phyloP scores from a whole-genome alignment of 2,888 invertebrate genomes.

The Cerastis leucographa region DNA sequence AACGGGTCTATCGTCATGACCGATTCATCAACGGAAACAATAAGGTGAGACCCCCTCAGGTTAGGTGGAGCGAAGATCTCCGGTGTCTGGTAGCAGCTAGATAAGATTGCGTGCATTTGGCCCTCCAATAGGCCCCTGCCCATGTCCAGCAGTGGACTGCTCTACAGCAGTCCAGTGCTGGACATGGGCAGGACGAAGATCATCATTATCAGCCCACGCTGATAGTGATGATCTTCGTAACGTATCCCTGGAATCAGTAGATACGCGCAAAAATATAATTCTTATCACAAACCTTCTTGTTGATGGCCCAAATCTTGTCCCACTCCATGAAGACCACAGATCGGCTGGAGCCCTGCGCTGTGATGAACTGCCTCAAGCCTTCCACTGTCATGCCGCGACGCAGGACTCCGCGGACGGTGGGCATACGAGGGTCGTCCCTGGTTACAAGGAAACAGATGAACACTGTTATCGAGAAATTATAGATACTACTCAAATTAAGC shows the following conservation, averaged over 20 bases:
- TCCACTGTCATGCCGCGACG: conserved; percentile 99
- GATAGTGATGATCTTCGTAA: neutral
- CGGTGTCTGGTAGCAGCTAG: neutral
- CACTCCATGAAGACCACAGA: conserved; percentile 99
- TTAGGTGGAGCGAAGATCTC: too few relatives aligned
- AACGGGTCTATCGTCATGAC: too few relatives aligned
- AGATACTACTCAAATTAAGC: neutral
- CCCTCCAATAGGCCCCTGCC: neutral
- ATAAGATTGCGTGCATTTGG: neutral
- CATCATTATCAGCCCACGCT: too few relatives aligned
- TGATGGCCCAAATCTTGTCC: conserved; percentile 99
- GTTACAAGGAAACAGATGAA: neutral
- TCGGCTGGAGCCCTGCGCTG: conserved; percentile 99
- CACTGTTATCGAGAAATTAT: neutral
- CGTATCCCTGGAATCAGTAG: neutral
- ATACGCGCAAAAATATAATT: neutral
- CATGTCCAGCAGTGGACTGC: neutral
- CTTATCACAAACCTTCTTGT: conserved; percentile 95
- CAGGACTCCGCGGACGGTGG: conserved; percentile 98
- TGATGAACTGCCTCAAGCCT: conserved; percentile 98
- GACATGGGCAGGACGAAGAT: too few relatives aligned
- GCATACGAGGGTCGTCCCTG: conserved; percentile 99
- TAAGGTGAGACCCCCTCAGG: neutral
- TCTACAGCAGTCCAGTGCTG: too few relatives aligned
- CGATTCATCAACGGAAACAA: neutral